Evolutionary conservation across 2,113 vertebrate genomes (phyloP), one percentile per base, ranked within the genome.

Genomic region (Ceyx margarethae): DNA sequence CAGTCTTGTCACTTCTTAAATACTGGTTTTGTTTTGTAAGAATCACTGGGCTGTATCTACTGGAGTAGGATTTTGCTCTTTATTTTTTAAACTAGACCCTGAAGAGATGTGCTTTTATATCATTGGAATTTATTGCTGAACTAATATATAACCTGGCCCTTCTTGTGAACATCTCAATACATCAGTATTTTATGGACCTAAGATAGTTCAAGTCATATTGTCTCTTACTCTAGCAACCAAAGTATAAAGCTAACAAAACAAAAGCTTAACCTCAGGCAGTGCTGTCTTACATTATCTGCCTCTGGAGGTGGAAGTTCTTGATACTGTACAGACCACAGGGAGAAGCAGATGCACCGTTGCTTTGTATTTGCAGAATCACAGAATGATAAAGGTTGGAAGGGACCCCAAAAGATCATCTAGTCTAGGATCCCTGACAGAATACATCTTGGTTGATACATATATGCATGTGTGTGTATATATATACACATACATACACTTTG

Each of bases 381-480:
- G 48, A 6, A 21, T 23, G 48, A 23, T 50, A 50, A 13, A 22
- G 48, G 22, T 50, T 50, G 48, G 21, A 50, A 50, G 48, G 48
- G 22, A 50, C 48, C 48, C 23, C 48, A 50, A 50, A 50, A 23
- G 48, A 50, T 50, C 48, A 50, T 22, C 48, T 50, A 23, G 48
- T 50, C 48, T 22, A 50, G 23, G 11, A 22, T 13, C 20, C 48
- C 48, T 25, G 48, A 21, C 48, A 50, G 21, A 54, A 57, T 40
- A 23, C 18, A 23, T 57, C 64, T 84, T 87, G 31, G 28, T 40
- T 33, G 50, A 18, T 74, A 46, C 13, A 60, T 71, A 48, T 12
- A 2, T 64, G 15, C 29, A 3, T 1, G 0, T 45, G 3, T 37
- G 8, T 35, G 25, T 35, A 2, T 45, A 31, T 11, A 2, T 40